Evolutionary conservation across 2,797 vertebrate genomes (phyloP), one percentile per base, ranked within the genome.

Genomic region (Kryptopterus vitreolus): DNA sequence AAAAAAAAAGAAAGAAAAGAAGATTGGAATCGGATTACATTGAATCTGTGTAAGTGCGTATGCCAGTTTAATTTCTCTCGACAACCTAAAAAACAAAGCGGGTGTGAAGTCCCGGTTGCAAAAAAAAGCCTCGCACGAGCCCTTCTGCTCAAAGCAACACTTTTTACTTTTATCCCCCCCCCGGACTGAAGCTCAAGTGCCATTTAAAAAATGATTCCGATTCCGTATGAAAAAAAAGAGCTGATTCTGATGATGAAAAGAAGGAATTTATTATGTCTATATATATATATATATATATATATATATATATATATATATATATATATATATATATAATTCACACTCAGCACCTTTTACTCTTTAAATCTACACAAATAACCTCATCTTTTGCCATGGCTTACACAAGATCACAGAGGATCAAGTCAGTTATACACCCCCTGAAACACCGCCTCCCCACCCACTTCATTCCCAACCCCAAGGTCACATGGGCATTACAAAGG

Each of bases 291-390:
- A n/a, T n/a, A n/a, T n/a, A n/a, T n/a, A n/a, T n/a, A n/a, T n/a
- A n/a, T n/a, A n/a, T n/a, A n/a, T n/a, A n/a, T n/a, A n/a, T n/a
- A n/a, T n/a, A n/a, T n/a, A n/a, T n/a, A n/a, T n/a, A n/a, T n/a
- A n/a, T n/a, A n/a, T n/a, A n/a, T n/a, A n/a, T n/a, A n/a, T n/a
- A n/a, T n/a, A n/a, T n/a, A n/a, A n/a, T n/a, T n/a, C n/a, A 29
- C 3, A 53, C 75, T 62, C 31, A 78, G 48, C 70, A 77, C 78
- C 81, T 71, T 75, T 77, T 8, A 63, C 59, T 69, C 73, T 87
- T 86, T 89, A 90, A 91, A 92, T 91, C 90, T 87, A 88, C 87
- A 22, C 50, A 82, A 89, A 87, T 88, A 86, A 90, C 87, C 59
- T 84, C 20, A 55, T 85, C 73, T 79, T 70, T 69, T 83, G 88